Conservation (phyloP, 2,113 vertebrate genomes). For the Colaptes auratus region DNA sequence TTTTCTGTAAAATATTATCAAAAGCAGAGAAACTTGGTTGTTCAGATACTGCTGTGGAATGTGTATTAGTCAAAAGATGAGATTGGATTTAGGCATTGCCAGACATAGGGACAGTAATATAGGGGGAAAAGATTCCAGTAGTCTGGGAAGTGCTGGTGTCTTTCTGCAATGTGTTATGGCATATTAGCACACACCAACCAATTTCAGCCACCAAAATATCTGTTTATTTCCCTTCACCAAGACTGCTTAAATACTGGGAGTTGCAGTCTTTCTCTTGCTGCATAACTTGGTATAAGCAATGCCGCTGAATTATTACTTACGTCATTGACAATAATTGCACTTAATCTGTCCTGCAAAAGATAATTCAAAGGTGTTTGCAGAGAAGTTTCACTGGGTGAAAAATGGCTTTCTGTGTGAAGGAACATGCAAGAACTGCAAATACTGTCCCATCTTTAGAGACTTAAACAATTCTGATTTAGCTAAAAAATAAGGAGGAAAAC, state of each 20-base stretch:
- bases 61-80: background rate
- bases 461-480: background rate
- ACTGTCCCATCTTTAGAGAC: background rate
- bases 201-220: background rate
- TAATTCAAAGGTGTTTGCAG: constrained; percentile 10
- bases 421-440: background rate
- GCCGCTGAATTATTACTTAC: constrained; percentile 19
- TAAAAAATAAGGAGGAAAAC: background rate
- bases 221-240: constrained; percentile 13
- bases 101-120: background rate
- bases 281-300: background rate
- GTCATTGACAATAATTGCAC: constrained; percentile 35
- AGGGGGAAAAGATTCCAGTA: background rate
- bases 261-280: background rate
- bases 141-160: background rate
- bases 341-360: constrained; percentile 12
- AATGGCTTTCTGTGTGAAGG: background rate
- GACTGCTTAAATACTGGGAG: constrained; percentile 6
- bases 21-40: background rate
- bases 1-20: background rate
- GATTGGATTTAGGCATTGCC: background rate
- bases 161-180: background rate
- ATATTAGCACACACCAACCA: background rate
- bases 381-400: constrained; percentile 14
- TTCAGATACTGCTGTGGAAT: background rate